Evolutionary conservation across 1,140 invertebrate genomes (phyloP).

Genomic region (silkworm (Bombyx mori)): DNA sequence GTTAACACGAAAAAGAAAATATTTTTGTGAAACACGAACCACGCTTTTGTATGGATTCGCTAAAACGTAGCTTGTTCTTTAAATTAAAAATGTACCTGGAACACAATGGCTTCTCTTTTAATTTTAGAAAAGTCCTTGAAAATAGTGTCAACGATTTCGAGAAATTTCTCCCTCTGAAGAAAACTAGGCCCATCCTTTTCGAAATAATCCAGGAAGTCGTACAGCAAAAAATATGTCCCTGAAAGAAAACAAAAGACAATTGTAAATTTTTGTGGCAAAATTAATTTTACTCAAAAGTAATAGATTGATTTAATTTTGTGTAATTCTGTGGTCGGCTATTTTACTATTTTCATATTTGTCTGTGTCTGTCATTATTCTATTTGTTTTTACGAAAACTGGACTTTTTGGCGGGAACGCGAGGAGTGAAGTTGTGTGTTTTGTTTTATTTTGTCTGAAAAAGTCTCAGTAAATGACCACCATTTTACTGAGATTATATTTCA

Average conservation of each 20-base stretch:
- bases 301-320: not conserved
- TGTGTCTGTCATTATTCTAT: not conserved
- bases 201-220: conserved; percentile 92
- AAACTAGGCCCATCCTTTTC: conserved; percentile 87
- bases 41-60: no score
- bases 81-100: conserved; percentile 77
- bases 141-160: conserved; percentile 88
- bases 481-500: no score
- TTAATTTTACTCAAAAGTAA: not conserved
- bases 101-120: conserved; percentile 90
- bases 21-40: no score
- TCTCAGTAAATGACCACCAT: no score
- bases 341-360: not conserved
- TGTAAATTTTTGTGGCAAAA: not conserved
- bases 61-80: no score
- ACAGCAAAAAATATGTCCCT: conserved; percentile 93
- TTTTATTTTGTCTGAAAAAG: no score
- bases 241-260: conserved; percentile 47
- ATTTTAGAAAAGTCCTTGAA: conserved; percentile 88
- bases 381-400: not conserved
- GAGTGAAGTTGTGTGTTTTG: no score
- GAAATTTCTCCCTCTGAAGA: conserved; percentile 85
- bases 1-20: no score
- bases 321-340: not conserved
- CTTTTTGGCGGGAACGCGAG: no score